Base-by-base conservation (phyloP, 1,140 invertebrate species). In the Papilio polyxenes region DNA sequence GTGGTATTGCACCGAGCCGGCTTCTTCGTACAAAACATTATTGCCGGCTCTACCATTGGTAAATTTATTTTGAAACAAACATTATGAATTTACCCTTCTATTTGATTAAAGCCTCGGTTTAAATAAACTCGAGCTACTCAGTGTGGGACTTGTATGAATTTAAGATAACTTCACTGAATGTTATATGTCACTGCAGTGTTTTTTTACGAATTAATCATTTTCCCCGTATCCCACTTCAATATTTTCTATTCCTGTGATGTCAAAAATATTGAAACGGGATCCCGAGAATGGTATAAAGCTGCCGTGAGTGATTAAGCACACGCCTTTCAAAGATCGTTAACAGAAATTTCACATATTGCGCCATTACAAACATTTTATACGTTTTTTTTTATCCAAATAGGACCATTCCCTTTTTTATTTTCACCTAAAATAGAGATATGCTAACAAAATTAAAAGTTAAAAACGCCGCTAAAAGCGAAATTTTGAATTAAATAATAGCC, bases 251-350 rank as follows among this genome's bases (percentile, higher is more conserved):
- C 23, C 23, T 31, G 23, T 31, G 23, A 31, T 31, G 23, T 31
- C 23, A 23, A 2, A 72, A 37, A 23, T n/a, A 44, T 6, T 40
- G 11, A n/a, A 75, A 75, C 9, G 1, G n/a, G 10, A 75, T 75
- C 8, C 15, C 10, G 40, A 4, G 31, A 40, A 44, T 17, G 13
- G 0, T 75, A 15, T 75, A 8, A 74, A 74, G 37, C 72, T 75
- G 7, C 44, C 75, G 31, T 23, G 75, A 69, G 75, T 87, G 82
- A 88, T 88, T 88, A 89, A 88, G 82, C 82, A 75, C 83, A 87
- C 82, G 75, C 72, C 83, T 84, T 82, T 86, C 81, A 82, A 86
- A 87, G 83, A 86, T 89, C 87, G 87, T 87, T 88, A 88, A 77
- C 85, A 53, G 79, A 81, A 82, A 83, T 82, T 82, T 77, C 82